A percentile compares a stretch with the other conserved stretches of the same genome.
phyloP scores from a whole-genome alignment of 2,113 vertebrate species.

The Sinosuthora webbiana region DNA sequence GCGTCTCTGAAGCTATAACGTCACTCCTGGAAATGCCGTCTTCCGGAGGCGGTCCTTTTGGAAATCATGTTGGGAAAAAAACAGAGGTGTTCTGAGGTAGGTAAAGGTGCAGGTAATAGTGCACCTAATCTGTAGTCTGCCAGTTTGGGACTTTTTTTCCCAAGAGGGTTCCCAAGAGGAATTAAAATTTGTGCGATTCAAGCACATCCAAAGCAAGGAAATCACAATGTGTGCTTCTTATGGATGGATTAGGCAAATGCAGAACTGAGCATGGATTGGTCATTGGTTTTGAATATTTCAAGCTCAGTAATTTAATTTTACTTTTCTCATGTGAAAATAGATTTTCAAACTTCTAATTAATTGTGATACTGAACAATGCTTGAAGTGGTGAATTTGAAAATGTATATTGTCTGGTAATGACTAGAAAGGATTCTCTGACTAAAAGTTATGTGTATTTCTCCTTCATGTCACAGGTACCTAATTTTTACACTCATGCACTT shows the following conservation, averaged over 20 bases:
- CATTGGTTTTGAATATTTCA: not conserved
- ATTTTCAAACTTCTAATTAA: not conserved
- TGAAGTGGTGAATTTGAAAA: not conserved
- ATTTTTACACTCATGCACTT: not conserved
- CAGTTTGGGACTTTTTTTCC: conserved; percentile 28
- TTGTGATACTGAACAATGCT: not conserved
- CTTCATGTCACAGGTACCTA: not conserved
- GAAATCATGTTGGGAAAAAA: conserved; percentile 77
- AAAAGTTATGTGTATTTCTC: not conserved
- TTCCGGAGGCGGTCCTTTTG: conserved; percentile 80
- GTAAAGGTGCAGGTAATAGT: conserved; percentile 68
- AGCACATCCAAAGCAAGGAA: not conserved
- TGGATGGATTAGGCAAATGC: not conserved
- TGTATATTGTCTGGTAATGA: not conserved
- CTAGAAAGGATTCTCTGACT: not conserved
- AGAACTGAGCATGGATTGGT: not conserved
- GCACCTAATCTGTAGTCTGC: conserved; percentile 41
- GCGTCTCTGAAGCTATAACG: conserved; percentile 73
- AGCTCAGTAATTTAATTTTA: not conserved
- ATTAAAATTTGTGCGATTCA: not conserved
- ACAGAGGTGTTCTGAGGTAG: conserved; percentile 76
- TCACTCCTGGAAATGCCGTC: conserved; percentile 78
- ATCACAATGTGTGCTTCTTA: not conserved
- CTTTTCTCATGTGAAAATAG: not conserved
- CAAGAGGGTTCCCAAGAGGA: conserved; percentile 35